Percentiles rank a stretch among this genome's conserved stretches.
phyloP scores from a whole-genome alignment of 2,888 invertebrate species.

The Chrysolina americana region DNA sequence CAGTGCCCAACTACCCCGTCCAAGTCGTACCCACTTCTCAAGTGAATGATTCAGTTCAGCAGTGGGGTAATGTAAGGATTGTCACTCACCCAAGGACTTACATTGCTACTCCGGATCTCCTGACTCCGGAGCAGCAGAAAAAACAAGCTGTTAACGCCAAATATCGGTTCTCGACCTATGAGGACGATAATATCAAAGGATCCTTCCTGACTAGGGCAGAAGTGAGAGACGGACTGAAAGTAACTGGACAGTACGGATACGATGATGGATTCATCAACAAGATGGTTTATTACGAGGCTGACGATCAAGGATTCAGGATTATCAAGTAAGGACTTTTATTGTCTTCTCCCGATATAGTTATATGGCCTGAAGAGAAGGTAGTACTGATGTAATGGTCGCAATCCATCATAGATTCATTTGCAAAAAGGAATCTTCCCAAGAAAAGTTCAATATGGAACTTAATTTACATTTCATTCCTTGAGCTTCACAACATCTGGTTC shows the following conservation, averaged over 20 bases:
- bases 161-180: constrained; percentile 67
- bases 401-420: no score
- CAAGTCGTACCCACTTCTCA: neutral
- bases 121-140: neutral
- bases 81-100: neutral
- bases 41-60: neutral
- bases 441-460: no score
- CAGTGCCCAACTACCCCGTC: no score
- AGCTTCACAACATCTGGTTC: no score
- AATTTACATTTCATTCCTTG: no score
- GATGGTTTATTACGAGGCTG: constrained; percentile 73
- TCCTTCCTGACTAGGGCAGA: constrained; percentile 66
- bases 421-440: no score
- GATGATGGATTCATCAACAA: constrained; percentile 73
- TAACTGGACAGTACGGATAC: constrained; percentile 73
- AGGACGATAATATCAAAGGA: constrained; percentile 68
- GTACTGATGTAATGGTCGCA: no score
- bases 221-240: constrained; percentile 65
- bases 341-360: no score
- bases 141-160: constrained; percentile 60
- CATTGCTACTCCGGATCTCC: neutral
- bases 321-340: constrained; percentile 67
- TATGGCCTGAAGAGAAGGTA: no score
- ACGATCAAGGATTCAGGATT: constrained; percentile 74
- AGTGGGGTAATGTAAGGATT: neutral